Conservation (phyloP, 1,140 invertebrate species). For the Antheraea pernyi region DNA sequence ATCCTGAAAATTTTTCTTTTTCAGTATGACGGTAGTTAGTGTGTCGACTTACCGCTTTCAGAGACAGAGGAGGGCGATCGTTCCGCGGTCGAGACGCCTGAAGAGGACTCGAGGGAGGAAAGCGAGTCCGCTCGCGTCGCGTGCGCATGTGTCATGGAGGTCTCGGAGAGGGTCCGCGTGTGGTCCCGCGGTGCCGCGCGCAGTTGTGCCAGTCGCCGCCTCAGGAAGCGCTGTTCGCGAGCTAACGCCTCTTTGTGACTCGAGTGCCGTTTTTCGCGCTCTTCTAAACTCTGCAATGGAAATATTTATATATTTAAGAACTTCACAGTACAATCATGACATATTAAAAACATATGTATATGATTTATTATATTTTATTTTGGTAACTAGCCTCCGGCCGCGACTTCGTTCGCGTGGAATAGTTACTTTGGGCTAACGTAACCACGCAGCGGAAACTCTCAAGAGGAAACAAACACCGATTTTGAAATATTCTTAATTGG, state of each 20-base stretch:
- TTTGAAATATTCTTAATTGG: too few relatives aligned
- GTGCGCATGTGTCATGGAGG: slow-evolving; percentile 85
- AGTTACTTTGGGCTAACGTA: too few relatives aligned
- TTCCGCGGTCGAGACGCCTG: slow-evolving; percentile 83
- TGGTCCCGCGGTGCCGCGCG: slow-evolving; percentile 56
- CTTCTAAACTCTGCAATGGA: slow-evolving; percentile 89
- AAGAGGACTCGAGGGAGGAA: slow-evolving; percentile 83
- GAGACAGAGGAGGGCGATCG: slow-evolving; percentile 86
- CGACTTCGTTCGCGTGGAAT: too few relatives aligned
- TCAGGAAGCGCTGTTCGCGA: slow-evolving; percentile 89
- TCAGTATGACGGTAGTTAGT: too few relatives aligned
- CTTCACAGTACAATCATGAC: neutral
- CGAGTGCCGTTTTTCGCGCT: slow-evolving; percentile 87
- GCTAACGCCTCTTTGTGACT: slow-evolving; percentile 89
- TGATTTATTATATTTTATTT: too few relatives aligned
- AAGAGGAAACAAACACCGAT: too few relatives aligned
- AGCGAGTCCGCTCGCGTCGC: slow-evolving; percentile 61
- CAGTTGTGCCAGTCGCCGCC: slow-evolving; percentile 87
- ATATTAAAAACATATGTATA: too few relatives aligned
- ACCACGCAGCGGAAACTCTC: too few relatives aligned
- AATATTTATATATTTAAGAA: neutral
- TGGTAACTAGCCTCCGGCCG: too few relatives aligned
- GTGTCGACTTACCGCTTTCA: slow-evolving; percentile 87
- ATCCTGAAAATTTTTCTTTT: too few relatives aligned
- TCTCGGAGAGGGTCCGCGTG: slow-evolving; percentile 79